Evolutionary conservation across 2,113 vertebrate species (phyloP).

Genomic region (Ailuropoda melanoleuca): DNA sequence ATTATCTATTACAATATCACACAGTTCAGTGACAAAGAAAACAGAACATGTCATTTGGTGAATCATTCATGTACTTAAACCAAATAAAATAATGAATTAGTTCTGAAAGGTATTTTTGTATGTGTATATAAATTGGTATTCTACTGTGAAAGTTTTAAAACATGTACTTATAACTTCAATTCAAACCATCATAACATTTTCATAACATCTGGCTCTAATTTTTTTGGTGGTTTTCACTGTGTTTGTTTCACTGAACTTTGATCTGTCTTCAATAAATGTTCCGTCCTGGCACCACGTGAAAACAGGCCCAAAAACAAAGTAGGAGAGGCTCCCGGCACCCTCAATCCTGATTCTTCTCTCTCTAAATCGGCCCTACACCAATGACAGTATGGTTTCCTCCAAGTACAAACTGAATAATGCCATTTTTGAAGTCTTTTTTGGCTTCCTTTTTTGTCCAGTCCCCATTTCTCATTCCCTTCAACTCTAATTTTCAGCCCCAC

Average conservation of each 20-base stretch:
- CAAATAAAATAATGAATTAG: background rate
- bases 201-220: background rate
- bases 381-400: background rate
- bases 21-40: background rate
- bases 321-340: background rate
- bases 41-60: background rate
- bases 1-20: background rate
- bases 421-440: background rate
- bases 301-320: background rate
- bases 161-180: background rate
- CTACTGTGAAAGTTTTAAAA: background rate
- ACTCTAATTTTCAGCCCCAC: background rate
- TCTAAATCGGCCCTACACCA: background rate
- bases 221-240: background rate
- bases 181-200: background rate
- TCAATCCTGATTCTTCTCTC: no score
- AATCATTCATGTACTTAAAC: background rate
- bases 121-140: background rate
- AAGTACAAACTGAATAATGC: no score
- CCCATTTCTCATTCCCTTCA: background rate
- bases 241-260: background rate
- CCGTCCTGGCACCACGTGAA: background rate
- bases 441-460: background rate
- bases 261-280: background rate
- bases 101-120: background rate